Evolutionary conservation across 2,888 invertebrate genomes (phyloP).

Genomic region (Parnassius glacialis): DNA sequence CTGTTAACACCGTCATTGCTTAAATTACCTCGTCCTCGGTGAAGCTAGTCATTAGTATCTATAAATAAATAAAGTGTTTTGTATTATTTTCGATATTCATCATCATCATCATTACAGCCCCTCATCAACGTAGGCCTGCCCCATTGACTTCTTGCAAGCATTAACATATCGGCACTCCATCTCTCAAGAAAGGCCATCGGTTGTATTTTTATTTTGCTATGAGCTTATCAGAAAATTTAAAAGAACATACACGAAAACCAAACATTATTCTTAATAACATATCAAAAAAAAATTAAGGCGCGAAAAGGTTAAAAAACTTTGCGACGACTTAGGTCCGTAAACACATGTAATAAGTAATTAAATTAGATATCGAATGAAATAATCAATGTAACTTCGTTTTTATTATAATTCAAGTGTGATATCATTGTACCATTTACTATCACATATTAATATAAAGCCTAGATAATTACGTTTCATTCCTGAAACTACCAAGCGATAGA

Average conservation of each 20-base stretch:
- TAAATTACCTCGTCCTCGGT: too few relatives aligned
- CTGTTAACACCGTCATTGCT: too few relatives aligned
- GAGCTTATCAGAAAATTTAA: too few relatives aligned
- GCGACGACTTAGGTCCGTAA: background rate
- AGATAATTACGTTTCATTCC: slow-evolving; percentile 27
- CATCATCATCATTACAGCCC: background rate
- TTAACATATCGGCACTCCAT: background rate
- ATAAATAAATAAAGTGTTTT: too few relatives aligned
- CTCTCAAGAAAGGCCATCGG: too few relatives aligned
- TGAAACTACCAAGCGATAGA: slow-evolving; percentile 23
- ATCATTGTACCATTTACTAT: slow-evolving; percentile 24
- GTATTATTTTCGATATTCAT: background rate
- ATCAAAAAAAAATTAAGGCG: too few relatives aligned
- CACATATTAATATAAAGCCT: slow-evolving; percentile 23
- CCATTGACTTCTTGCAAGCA: background rate
- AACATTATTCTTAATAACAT: too few relatives aligned
- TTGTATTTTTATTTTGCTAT: too few relatives aligned
- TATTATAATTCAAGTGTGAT: slow-evolving; percentile 19
- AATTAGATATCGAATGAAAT: slow-evolving; percentile 15
- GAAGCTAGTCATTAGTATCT: too few relatives aligned
- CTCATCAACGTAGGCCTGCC: background rate
- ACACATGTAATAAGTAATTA: slow-evolving; percentile 19
- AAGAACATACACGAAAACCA: too few relatives aligned
- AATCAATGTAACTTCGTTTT: slow-evolving; percentile 21
- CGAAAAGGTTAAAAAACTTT: too few relatives aligned